Conservation (phyloP, 2,797 vertebrate genomes). For the Microcaecilia unicolor region DNA sequence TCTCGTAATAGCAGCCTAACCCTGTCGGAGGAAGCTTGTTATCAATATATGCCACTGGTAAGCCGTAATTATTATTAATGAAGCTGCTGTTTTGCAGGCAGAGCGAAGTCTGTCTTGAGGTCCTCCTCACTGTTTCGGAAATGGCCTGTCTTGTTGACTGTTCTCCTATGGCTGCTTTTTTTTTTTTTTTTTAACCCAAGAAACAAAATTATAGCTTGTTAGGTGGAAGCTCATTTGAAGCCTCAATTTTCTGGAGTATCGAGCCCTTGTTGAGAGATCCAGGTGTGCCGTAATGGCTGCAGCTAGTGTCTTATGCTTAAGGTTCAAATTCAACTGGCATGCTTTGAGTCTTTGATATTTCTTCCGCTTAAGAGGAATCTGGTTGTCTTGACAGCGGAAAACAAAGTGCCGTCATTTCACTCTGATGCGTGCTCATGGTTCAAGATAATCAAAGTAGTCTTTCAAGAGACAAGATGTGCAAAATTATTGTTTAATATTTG, state of each 20-base stretch:
- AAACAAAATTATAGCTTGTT: constrained; percentile 83
- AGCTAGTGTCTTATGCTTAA: constrained; percentile 54
- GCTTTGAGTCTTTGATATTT: constrained; percentile 81
- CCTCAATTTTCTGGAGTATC: constrained; percentile 76
- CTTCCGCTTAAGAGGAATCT: constrained; percentile 53
- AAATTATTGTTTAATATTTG: constrained; percentile 41
- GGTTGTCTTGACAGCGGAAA: constrained; percentile 73
- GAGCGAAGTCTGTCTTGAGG: constrained; percentile 88
- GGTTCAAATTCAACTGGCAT: constrained; percentile 66
- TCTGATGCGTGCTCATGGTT: constrained; percentile 48
- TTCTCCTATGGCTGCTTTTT: constrained; percentile 62
- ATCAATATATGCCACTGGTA: constrained; percentile 61
- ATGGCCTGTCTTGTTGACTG: constrained; percentile 49
- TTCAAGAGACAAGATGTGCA: constrained; percentile 36
- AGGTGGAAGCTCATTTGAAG: constrained; percentile 83
- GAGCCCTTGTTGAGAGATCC: constrained; percentile 57
- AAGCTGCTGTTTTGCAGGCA: constrained; percentile 88
- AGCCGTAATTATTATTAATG: constrained; percentile 91
- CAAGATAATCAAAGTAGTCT: constrained; percentile 47
- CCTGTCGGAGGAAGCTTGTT: constrained; percentile 53
- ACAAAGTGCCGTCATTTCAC: constrained; percentile 48
- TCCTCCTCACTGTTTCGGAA: constrained; percentile 63
- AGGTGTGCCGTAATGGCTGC: constrained; percentile 71
- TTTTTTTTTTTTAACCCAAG: constrained; percentile 45
- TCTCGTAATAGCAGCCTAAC: constrained; percentile 43